Evolutionary conservation across 2,888 invertebrate genomes (phyloP).

Genomic region (Diloba caeruleocephala): DNA sequence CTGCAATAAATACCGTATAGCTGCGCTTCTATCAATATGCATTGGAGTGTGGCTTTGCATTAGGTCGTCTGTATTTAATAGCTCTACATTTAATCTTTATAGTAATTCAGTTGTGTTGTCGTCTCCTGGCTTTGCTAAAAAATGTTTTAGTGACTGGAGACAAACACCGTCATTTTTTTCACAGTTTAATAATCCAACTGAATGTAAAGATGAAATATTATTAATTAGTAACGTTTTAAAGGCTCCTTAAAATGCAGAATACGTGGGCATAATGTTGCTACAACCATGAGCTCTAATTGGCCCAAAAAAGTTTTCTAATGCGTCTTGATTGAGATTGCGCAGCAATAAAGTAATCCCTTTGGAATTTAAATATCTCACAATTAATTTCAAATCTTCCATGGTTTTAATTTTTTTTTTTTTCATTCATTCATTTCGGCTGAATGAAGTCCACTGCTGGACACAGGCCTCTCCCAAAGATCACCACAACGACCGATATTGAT

Average conservation of each 20-base stretch:
- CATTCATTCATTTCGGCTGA: no score
- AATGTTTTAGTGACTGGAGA: slow-evolving; percentile 11
- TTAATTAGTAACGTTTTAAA: slow-evolving; percentile 6
- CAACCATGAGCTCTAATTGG: slow-evolving; percentile 18
- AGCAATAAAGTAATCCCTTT: background rate
- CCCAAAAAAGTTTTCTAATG: slow-evolving; percentile 18
- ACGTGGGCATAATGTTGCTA: background rate
- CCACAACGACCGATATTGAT: no score
- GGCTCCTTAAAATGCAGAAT: slow-evolving; percentile 12
- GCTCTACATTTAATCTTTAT: background rate
- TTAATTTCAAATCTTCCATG: background rate
- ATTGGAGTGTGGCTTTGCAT: background rate
- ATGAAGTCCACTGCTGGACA: no score
- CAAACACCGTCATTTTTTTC: slow-evolving; percentile 5
- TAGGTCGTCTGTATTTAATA: slow-evolving; percentile 1
- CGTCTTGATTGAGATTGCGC: slow-evolving; percentile 11
- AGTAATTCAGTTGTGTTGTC: no score
- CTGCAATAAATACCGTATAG: slow-evolving; percentile 35
- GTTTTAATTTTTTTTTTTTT: no score
- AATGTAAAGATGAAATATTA: no score
- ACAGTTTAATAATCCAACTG: background rate
- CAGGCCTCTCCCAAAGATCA: no score
- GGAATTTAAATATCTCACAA: background rate
- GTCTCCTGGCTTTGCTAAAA: slow-evolving; percentile 5
- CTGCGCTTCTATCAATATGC: slow-evolving; percentile 27